Base-by-base conservation (phyloP, 2,888 invertebrate species). In the Brachyptera putata region DNA sequence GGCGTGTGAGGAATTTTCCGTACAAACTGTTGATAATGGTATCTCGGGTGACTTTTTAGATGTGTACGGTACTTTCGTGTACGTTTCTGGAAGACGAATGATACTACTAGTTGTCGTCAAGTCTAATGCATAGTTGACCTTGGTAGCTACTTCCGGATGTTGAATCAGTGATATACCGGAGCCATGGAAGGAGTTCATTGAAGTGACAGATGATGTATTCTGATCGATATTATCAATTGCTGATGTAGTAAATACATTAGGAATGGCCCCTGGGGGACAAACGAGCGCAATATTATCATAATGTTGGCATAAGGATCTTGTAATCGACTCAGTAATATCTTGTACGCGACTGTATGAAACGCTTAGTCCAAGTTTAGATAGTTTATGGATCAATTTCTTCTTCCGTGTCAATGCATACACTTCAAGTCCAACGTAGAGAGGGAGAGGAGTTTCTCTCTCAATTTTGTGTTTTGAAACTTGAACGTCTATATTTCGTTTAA, bases 211-310 rank as follows among this genome's bases (percentile, higher is more conserved):
- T 7, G 56, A 56, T 14, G 56, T 56, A 21, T 37, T 39, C 16
- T 56, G 56, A 39, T 56, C 37, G 22, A 36, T 37, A 18, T 56
- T 56, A 24, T 56, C 39, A 1, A 56, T 56, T 14, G 56, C 34
- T 11, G 39, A 36, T 21, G 37, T 37, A n/a, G 56, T 56, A 18
- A 56, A 56, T 36, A 56, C 37, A 56, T 34, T 34, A 2, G 34
- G 1, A 37, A 39, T 39, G 21, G 37, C 56, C 14, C 39, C 39
- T 5, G 56, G 1, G 5, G 56, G 56, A 1, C 22, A 36, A 34
- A 56, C 39, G 5, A 39, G 4, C n/a, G 7, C 13, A 9, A n/a
- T 39, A 5, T 39, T 14, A 5, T 5, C 7, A 39, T 9, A 39
- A 4, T 39, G 5, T 5, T 7, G 39, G 39, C 39, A 39, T 39